Percentiles rank a stretch among this genome's conserved stretches.
phyloP scores from a whole-genome alignment of 35 echinoderm and acorn worm genomes.

The Apostichopus parvimensis region DNA sequence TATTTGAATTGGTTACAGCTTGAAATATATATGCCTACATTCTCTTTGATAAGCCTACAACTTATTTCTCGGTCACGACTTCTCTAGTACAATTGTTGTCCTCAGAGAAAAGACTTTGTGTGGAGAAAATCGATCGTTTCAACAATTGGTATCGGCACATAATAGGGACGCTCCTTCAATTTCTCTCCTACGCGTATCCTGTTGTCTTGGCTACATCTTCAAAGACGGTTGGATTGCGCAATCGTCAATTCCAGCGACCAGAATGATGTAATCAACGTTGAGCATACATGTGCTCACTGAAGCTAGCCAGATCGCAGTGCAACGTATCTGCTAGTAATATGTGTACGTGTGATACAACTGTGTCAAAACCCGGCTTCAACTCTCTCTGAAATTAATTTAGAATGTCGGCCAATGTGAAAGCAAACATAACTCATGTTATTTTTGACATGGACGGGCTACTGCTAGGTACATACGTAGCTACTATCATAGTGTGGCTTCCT shows the following conservation, averaged over 20 bases:
- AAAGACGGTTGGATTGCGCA: not conserved
- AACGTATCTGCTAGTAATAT: not conserved
- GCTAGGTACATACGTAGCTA: slow-evolving; percentile 53
- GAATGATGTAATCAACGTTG: too few species aligned
- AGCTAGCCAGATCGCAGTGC: not conserved
- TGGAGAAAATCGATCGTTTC: not conserved
- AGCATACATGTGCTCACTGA: not conserved
- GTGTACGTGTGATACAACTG: not conserved
- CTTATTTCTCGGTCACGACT: too few species aligned
- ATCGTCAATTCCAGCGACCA: not conserved
- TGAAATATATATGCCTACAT: not conserved
- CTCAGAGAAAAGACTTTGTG: too few species aligned
- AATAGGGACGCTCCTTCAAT: too few species aligned
- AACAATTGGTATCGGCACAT: not conserved
- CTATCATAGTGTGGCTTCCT: not conserved
- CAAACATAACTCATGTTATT: slow-evolving; percentile 85
- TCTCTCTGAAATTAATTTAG: not conserved
- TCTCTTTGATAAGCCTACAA: too few species aligned
- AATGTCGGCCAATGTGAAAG: slow-evolving; percentile 2
- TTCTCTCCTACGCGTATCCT: not conserved
- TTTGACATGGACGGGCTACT: slow-evolving; percentile 98
- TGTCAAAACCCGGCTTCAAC: not conserved
- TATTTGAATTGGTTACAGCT: not conserved
- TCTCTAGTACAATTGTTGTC: too few species aligned
- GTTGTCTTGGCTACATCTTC: not conserved